phyloP scores from a whole-genome alignment of 2,797 vertebrate genomes.

The Myotis findleyi region DNA sequence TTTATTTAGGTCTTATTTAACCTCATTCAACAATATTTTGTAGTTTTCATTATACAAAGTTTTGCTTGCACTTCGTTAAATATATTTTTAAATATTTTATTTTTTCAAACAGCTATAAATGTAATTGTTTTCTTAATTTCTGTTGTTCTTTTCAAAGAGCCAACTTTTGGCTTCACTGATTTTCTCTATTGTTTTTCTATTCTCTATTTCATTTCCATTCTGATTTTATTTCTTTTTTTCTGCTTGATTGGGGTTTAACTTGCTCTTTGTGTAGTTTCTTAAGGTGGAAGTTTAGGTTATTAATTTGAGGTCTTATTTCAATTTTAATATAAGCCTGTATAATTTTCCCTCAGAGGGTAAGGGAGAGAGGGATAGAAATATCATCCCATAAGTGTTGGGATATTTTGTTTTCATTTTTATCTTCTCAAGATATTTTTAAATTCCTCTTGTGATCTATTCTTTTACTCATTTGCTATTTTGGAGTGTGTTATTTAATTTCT shows the following conservation, averaged over 20 bases:
- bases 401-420: conserved; percentile 39
- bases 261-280: background rate
- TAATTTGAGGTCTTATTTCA: background rate
- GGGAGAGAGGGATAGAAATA: too few relatives aligned
- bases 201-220: conserved; percentile 1
- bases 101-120: background rate
- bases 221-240: conserved; percentile 40
- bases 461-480: too few relatives aligned
- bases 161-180: background rate
- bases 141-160: conserved; percentile 2
- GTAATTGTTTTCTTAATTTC: background rate
- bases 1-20: conserved; percentile 4
- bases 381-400: background rate
- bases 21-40: conserved; percentile 30
- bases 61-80: background rate
- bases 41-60: background rate
- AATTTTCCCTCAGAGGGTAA: background rate
- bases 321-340: background rate
- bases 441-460: background rate
- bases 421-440: conserved; percentile 1
- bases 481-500: too few relatives aligned
- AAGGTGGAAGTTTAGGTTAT: background rate
- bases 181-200: conserved; percentile 3
- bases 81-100: background rate
- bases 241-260: background rate